A percentile compares a stretch with the other conserved stretches of the same genome.
Evolutionary conservation across 2,797 vertebrate genomes (phyloP).

Genomic region (Podarcis siculus): DNA sequence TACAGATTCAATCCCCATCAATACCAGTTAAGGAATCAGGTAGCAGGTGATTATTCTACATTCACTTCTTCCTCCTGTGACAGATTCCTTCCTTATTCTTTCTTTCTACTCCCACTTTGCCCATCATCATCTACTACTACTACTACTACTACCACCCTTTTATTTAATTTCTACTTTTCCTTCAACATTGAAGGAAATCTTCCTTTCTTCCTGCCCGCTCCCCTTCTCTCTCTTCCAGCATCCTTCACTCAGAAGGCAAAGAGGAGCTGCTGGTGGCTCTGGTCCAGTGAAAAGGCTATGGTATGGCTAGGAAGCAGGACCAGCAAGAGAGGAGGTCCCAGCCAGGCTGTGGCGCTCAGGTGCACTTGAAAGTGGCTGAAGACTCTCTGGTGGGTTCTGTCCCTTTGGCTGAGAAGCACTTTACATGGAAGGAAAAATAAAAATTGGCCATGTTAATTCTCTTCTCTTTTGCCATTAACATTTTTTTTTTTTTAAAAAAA

Average conservation of each 20-base stretch:
- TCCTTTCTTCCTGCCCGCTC: neutral
- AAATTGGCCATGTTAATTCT: neutral
- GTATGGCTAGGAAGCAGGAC: too few relatives aligned
- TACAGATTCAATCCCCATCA: neutral
- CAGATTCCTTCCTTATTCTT: too few relatives aligned
- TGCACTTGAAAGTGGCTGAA: too few relatives aligned
- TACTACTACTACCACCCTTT: too few relatives aligned
- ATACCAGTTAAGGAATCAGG: neutral
- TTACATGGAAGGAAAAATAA: neutral
- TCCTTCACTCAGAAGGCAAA: neutral
- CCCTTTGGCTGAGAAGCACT: neutral
- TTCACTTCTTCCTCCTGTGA: too few relatives aligned
- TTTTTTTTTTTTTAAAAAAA: neutral
- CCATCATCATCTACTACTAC: too few relatives aligned
- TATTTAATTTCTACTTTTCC: neutral
- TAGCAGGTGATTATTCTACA: neutral
- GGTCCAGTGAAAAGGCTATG: too few relatives aligned
- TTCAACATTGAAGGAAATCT: neutral
- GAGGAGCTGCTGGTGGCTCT: too few relatives aligned
- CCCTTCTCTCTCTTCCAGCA: neutral
- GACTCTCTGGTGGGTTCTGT: too few relatives aligned
- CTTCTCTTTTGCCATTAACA: neutral
- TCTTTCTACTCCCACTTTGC: too few relatives aligned
- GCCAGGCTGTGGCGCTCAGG: too few relatives aligned
- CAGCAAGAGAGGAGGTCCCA: too few relatives aligned